A percentile compares a stretch with the other conserved stretches of the same genome.
These are phyloP conservation scores for Sardinella longiceps DNA, from an alignment of 2,797 vertebrate genomes.

Conservation along the genomic window DNA sequence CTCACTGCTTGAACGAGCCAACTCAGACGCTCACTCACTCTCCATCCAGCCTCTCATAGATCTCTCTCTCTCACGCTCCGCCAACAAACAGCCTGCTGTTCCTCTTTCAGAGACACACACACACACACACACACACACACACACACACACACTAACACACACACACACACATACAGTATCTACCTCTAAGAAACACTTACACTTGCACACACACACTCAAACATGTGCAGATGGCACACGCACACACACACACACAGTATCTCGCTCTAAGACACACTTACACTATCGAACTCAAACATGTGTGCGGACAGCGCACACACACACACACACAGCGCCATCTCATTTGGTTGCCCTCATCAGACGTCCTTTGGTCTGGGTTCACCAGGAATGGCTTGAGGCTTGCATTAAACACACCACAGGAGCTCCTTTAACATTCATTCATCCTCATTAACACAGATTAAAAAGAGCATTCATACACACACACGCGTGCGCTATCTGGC, in stretches of 20 bases:
- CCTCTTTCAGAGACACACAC: not conserved
- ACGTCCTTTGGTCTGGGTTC: not conserved
- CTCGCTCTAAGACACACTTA: not conserved
- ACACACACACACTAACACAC: no score
- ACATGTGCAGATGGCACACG: slow-evolving; percentile 38
- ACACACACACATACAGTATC: not conserved
- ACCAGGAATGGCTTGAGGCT: not conserved
- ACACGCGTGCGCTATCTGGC: not conserved
- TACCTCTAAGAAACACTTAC: not conserved
- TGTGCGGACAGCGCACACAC: slow-evolving; percentile 32
- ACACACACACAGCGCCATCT: not conserved
- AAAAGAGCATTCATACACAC: not conserved
- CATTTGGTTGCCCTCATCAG: slow-evolving; percentile 38
- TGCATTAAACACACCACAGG: slow-evolving; percentile 10
- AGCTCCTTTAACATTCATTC: slow-evolving; percentile 14
- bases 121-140: not conserved
- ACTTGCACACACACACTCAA: not conserved
- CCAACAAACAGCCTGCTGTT: not conserved
- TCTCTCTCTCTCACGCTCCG: no score
- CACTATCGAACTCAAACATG: not conserved
- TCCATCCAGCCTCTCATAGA: not conserved
- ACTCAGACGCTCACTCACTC: not conserved
- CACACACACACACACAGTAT: not conserved
- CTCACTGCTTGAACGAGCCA: not conserved
- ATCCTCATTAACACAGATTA: slow-evolving; percentile 14